Base-by-base conservation (phyloP, 2,888 invertebrate species). In the Latrodectus hesperus region DNA sequence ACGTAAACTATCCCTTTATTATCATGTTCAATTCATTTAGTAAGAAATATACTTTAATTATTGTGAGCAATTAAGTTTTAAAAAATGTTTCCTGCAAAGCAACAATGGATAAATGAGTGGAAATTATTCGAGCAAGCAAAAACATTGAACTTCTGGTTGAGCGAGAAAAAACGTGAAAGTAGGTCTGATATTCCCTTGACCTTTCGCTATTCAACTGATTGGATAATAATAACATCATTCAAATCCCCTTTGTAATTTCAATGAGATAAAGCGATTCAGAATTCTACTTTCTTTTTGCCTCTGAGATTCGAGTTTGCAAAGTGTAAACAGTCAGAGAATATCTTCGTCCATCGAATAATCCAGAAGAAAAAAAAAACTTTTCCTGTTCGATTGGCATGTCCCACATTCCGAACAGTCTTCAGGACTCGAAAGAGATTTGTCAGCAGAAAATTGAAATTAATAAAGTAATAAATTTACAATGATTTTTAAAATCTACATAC, bases 181-280 rank as follows among this genome's bases (percentile, higher is more conserved):
- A 80, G 80, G 80, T 80, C 80, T 80, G 80, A 64, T 64, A 80
- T 72, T 49, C 80, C 53, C 64, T 22, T 80, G 80, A 80, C 80
- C 80, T 73, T 79, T 71, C 71, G 16, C 16, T 10, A 26, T 68
- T 38, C 12, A 60, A 38, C 64, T 72, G 71, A 80, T 80, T 80
- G 72, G 72, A 80, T 80, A 80, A 80, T 65, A 60, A 72, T 72
- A 80, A 72, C 80, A 72, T 65, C 78, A 79, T 16, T 55, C 12
- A 38, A 68, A 26, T 79, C 64, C 14, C 72, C 72, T 80, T 80
- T 80, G 64, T 80, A 64, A 64, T 64, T 80, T 72, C 22, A 64
- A 73, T 72, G 72, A 72, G 65, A 51, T 16, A 60, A 77, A n/a
- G 16, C 11, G 60, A 60, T 60, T 17, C 26, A 64, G 60, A 49